phyloP scores from a whole-genome alignment of 1,140 invertebrate species.

The Drosophila nikananu region DNA sequence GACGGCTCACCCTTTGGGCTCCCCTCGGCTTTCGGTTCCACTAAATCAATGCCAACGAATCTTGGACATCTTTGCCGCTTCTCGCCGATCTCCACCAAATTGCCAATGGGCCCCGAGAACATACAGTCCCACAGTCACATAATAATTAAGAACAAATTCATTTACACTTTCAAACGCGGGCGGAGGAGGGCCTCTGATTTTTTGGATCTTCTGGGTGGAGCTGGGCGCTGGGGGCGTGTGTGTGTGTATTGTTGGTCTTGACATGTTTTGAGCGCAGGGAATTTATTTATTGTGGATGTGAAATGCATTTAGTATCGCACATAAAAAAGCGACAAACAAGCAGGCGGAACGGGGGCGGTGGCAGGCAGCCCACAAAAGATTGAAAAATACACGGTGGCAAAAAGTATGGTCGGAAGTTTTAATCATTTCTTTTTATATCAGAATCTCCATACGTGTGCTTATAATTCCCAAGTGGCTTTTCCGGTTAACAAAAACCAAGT shows the following conservation, averaged over 20 bases:
- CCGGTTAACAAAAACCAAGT: background rate
- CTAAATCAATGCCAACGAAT: constrained; percentile 75
- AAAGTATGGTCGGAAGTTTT: no score
- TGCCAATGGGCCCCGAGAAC: constrained; percentile 40
- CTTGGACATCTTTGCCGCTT: constrained; percentile 41
- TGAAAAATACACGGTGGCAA: constrained; percentile 14
- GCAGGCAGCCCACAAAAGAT: constrained; percentile 31
- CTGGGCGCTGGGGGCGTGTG: background rate
- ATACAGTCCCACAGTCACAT: constrained; percentile 31
- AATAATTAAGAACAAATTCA: constrained; percentile 84
- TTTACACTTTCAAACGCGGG: constrained; percentile 75
- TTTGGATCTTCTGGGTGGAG: constrained; percentile 10
- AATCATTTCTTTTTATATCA: background rate
- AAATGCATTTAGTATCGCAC: constrained; percentile 64
- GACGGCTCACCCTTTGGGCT: constrained; percentile 59
- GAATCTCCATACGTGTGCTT: background rate
- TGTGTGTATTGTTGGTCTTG: constrained; percentile 62
- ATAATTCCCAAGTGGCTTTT: background rate
- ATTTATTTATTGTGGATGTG: constrained; percentile 69
- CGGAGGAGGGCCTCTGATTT: constrained; percentile 10
- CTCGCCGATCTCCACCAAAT: constrained; percentile 44
- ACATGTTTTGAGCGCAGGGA: constrained; percentile 75
- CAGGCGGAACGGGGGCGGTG: constrained; percentile 27
- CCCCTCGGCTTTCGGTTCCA: constrained; percentile 41
- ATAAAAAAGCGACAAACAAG: constrained; percentile 65